These are phyloP conservation scores for Drosophila neocordata DNA, from an alignment of 1,140 invertebrate genomes.

Conservation along the genomic window DNA sequence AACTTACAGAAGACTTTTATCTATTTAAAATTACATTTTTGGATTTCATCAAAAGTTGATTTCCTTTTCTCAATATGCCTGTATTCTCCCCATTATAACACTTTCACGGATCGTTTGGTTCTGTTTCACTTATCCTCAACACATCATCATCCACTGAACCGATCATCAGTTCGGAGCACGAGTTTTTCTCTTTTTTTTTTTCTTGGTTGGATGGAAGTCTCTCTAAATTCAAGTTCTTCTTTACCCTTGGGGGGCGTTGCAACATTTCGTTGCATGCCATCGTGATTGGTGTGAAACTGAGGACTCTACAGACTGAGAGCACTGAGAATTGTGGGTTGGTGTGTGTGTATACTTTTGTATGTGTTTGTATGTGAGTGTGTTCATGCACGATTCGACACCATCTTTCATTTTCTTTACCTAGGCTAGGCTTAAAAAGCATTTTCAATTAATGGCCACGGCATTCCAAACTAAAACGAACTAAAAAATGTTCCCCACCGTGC, in stretches of 20 bases:
- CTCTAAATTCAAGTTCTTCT: constrained; percentile 18
- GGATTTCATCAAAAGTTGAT: neutral
- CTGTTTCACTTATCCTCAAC: constrained; percentile 48
- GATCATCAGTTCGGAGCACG: constrained; percentile 57
- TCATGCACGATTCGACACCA: constrained; percentile 75
- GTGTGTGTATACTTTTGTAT: constrained; percentile 2
- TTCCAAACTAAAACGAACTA: constrained; percentile 38
- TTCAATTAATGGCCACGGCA: constrained; percentile 80
- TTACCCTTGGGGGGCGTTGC: constrained; percentile 56
- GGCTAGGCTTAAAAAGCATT: constrained; percentile 52
- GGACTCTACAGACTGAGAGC: constrained; percentile 27
- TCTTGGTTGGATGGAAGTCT: constrained; percentile 28
- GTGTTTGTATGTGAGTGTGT: constrained; percentile 30
- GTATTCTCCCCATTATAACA: constrained; percentile 71
- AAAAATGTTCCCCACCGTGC: constrained; percentile 1
- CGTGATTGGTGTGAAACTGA: constrained; percentile 61
- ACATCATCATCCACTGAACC: constrained; percentile 28
- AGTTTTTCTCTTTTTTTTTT: constrained; percentile 37
- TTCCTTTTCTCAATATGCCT: neutral
- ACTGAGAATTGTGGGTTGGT: neutral
- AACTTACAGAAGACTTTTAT: too few species aligned
- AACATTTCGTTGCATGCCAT: constrained; percentile 70
- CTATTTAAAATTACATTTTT: too few species aligned
- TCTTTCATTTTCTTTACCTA: constrained; percentile 72
- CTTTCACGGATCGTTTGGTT: constrained; percentile 77